phyloP scores from a whole-genome alignment of 92 coral and sea anemone species.

The Nematostella vectensis region DNA sequence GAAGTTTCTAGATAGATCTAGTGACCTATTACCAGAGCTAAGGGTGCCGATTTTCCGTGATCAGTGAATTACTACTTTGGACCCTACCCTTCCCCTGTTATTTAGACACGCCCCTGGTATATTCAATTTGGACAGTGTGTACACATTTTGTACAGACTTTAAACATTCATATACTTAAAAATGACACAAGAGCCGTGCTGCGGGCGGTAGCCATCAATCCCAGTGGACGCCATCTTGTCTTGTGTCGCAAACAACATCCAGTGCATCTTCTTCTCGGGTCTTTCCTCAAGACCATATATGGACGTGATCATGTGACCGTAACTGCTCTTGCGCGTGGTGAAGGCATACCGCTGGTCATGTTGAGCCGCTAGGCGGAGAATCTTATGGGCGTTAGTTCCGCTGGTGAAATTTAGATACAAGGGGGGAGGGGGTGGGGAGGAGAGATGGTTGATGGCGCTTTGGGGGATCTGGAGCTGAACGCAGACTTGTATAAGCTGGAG shows the following conservation, averaged over 20 bases:
- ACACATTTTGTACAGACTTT: no score
- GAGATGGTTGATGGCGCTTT: not conserved
- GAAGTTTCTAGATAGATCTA: no score
- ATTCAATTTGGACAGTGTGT: no score
- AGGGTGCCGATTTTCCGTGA: no score
- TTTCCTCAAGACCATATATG: constrained; percentile 28
- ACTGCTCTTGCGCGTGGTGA: constrained; percentile 7
- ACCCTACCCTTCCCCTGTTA: no score
- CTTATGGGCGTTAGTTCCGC: constrained; percentile 45
- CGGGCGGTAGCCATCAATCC: constrained; percentile 63
- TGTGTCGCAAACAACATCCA: constrained; percentile 57
- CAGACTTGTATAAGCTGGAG: constrained; percentile 46
- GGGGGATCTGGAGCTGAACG: constrained; percentile 37
- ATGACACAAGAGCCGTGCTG: constrained; percentile 37
- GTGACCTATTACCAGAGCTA: no score
- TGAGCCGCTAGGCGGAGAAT: constrained; percentile 44
- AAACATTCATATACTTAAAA: constrained; percentile 51
- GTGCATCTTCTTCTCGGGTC: constrained; percentile 17
- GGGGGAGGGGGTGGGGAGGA: constrained; percentile 21
- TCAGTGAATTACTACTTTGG: no score
- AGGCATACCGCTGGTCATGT: constrained; percentile 32
- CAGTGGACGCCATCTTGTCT: constrained; percentile 33
- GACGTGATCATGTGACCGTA: constrained; percentile 45
- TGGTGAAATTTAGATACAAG: constrained; percentile 14
- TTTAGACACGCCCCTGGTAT: no score